phyloP scores from a whole-genome alignment of 2,797 vertebrate species.

The Mallotus villosus region DNA sequence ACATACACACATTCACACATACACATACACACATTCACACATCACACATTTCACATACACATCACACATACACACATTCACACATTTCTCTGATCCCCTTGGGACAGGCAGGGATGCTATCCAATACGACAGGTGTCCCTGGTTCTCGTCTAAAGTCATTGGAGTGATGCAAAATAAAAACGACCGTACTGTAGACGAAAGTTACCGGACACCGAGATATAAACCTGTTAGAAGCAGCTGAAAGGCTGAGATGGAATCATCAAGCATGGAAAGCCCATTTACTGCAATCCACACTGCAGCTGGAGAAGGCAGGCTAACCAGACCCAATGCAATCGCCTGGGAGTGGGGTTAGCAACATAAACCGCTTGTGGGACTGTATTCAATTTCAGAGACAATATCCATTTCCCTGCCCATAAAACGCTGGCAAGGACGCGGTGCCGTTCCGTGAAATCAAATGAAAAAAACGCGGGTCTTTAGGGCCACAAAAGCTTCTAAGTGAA shows the following conservation, averaged over 20 bases:
- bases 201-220: too few species aligned
- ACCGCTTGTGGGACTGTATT: neutral
- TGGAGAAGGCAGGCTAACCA: neutral
- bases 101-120: too few species aligned
- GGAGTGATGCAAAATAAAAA: too few species aligned
- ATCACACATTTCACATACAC: too few species aligned
- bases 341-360: neutral
- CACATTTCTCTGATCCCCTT: neutral
- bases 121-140: too few species aligned
- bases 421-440: neutral
- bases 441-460: neutral
- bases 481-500: constrained; percentile 37
- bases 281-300: neutral
- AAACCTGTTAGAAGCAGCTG: neutral
- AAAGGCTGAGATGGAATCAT: neutral
- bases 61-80: constrained; percentile 5
- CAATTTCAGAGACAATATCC: neutral
- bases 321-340: too few species aligned
- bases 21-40: too few species aligned
- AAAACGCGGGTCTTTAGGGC: constrained; percentile 13
- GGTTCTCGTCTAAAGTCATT: too few species aligned
- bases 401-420: constrained; percentile 14
- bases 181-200: too few species aligned
- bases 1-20: too few species aligned
- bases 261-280: neutral